Conservation (phyloP, 2,113 vertebrate species). For the Setophaga coronata region DNA sequence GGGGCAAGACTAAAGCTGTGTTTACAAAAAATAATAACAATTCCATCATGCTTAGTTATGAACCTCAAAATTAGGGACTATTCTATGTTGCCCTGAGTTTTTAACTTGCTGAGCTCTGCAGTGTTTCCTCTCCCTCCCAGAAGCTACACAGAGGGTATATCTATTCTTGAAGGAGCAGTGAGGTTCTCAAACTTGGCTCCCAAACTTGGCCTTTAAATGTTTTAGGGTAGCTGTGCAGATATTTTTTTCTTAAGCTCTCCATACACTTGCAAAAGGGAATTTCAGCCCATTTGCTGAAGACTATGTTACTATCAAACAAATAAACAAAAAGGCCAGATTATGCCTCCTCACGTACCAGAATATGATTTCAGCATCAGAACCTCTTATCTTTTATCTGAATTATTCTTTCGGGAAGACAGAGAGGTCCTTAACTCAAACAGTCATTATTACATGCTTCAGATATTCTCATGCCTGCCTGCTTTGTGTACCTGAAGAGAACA, state of each 20-base stretch:
- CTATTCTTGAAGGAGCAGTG: not conserved
- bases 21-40: not conserved
- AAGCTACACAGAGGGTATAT: not conserved
- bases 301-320: not conserved
- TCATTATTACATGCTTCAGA: conserved; percentile 5
- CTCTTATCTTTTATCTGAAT: not conserved
- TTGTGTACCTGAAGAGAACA: conserved; percentile 53
- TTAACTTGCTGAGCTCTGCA: not conserved
- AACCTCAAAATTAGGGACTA: not conserved
- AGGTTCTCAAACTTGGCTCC: not conserved
- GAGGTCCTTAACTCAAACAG: not conserved
- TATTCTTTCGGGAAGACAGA: conserved; percentile 11
- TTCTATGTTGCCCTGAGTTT: not conserved
- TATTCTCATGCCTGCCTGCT: conserved; percentile 38
- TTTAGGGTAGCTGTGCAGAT: not conserved
- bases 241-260: not conserved
- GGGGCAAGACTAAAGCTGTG: not conserved
- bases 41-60: not conserved
- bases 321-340: not conserved
- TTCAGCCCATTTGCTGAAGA: not conserved
- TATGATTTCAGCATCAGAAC: not conserved
- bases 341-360: not conserved
- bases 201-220: not conserved
- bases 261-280: not conserved
- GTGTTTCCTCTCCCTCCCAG: not conserved